phyloP scores from a whole-genome alignment of 2,888 invertebrate genomes.

The Rotaria macrura region DNA sequence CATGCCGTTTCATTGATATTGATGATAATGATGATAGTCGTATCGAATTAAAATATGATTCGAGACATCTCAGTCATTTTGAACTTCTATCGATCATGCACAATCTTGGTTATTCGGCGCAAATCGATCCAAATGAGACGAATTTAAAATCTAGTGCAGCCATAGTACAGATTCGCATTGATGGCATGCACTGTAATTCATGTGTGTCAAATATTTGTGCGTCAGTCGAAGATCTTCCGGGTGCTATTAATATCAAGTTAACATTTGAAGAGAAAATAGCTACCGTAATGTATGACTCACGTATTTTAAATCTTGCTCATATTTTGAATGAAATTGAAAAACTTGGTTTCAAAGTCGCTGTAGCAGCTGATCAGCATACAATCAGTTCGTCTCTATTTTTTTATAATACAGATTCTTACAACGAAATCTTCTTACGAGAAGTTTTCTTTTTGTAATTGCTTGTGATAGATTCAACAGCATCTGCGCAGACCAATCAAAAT shows the following conservation, averaged over 20 bases:
- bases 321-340: neutral
- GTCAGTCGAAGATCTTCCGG: neutral
- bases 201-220: neutral
- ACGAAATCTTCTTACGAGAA: no score
- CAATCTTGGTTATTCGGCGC: neutral
- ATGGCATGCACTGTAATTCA: slow-evolving; percentile 11
- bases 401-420: no score
- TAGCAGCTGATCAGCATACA: neutral
- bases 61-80: no score
- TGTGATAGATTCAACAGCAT: no score
- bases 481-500: no score
- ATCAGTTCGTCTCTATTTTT: no score
- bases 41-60: no score
- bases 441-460: no score
- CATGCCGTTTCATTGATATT: no score
- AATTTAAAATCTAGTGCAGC: neutral
- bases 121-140: neutral
- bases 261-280: neutral
- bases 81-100: neutral
- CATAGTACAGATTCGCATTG: neutral
- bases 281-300: neutral
- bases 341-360: neutral
- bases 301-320: neutral
- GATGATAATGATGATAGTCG: no score
- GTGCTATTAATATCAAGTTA: neutral